Evolutionary conservation across 2,888 invertebrate genomes (phyloP), one percentile per base, ranked within the genome.

Genomic region (Scaptomyza parva): DNA sequence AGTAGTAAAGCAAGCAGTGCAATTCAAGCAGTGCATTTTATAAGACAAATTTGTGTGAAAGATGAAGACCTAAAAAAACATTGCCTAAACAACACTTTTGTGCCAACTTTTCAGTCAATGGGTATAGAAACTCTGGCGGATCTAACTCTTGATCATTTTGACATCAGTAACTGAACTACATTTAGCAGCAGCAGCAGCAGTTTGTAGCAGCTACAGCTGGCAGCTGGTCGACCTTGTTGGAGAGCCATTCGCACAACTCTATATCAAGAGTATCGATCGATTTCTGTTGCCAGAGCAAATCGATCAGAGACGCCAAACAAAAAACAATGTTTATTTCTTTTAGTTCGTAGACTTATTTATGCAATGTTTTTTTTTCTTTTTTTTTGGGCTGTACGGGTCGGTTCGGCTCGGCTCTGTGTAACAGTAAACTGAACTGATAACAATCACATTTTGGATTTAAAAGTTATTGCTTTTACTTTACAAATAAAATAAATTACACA

Each of bases 401-500:
- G n/a, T 45, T 4, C 28, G 18, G 17, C n/a, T n/a, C n/a, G n/a
- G n/a, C n/a, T 28, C 9, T 30, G 41, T 30, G 41, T 68, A 86
- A 83, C 14, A 35, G 74, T 71, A 66, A 82, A 82, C 81, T 30
- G 47, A 70, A 17, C 50, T 76, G 87, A 86, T 86, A 82, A 78
- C 65, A 72, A 82, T 82, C 82, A 45, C 75, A 69, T 80, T 80
- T 75, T 70, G 62, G 35, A 40, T 51, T 72, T 59, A 37, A 35
- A 22, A 24, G 47, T 47, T 33, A 22, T 68, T 43, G 69, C 72
- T 84, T 75, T 86, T 80, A 84, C 78, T 84, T 68, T 44, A 40
- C 35, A 52, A 73, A 73, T 58, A 81, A 81, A 72, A 61, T 48
- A 70, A 87, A 87, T 85, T 81, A 87, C 58, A 64, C 78, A 73